phyloP scores from a whole-genome alignment of 1,140 invertebrate genomes.

The Procambarus clarkii region DNA sequence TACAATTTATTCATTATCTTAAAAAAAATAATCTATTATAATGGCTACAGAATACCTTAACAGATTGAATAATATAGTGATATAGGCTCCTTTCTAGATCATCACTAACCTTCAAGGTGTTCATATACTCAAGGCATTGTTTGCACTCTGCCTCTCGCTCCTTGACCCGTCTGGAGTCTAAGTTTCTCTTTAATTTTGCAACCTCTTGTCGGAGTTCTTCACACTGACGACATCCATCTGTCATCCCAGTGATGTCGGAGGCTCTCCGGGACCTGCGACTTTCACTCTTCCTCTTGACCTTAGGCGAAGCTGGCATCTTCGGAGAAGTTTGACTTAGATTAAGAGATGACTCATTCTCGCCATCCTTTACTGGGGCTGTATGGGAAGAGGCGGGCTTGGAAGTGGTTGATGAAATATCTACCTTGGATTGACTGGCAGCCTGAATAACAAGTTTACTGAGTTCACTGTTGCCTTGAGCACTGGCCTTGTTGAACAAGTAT shows the following conservation, averaged over 20 bases:
- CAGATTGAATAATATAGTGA: too few species aligned
- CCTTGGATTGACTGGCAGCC: not conserved
- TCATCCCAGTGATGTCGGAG: conserved; percentile 72
- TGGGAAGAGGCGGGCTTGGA: conserved; percentile 8
- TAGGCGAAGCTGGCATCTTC: conserved; percentile 67
- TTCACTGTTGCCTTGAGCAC: conserved; percentile 39
- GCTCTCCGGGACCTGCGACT: conserved; percentile 47
- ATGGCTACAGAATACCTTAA: too few species aligned
- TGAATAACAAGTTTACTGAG: conserved; percentile 39
- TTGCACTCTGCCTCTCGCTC: conserved; percentile 62
- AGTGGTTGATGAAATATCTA: conserved; percentile 6
- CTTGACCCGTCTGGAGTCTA: conserved; percentile 45
- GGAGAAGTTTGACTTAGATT: conserved; percentile 47
- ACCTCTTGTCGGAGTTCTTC: conserved; percentile 79
- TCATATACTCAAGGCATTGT: conserved; percentile 66
- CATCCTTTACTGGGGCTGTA: conserved; percentile 30
- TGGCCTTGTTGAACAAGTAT: conserved; percentile 66
- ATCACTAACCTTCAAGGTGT: conserved; percentile 62
- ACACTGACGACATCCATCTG: conserved; percentile 79
- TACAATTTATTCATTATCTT: too few species aligned
- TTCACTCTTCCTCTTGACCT: conserved; percentile 54
- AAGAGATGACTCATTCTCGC: conserved; percentile 29
- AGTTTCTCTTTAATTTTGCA: conserved; percentile 75
- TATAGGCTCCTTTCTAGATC: not conserved
- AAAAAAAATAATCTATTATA: too few species aligned